phyloP scores from a whole-genome alignment of 2,888 invertebrate genomes.

The Atethmia centrago region DNA sequence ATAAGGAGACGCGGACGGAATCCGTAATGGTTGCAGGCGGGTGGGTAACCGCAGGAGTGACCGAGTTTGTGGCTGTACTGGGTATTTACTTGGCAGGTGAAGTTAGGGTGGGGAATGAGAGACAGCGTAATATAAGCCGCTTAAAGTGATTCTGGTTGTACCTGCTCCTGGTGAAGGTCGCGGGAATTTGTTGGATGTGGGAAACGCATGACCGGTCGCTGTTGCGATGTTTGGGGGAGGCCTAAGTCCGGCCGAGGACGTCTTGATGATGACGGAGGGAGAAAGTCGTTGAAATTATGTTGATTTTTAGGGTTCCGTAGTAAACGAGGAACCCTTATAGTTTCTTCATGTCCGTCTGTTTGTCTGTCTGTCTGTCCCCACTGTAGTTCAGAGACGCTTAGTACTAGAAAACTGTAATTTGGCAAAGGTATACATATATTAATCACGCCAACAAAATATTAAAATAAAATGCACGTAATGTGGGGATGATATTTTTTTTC shows the following conservation, averaged over 20 bases:
- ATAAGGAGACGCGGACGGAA: constrained; percentile 15
- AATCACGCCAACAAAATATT: no score
- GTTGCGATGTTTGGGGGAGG: not conserved
- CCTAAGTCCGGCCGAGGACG: not conserved
- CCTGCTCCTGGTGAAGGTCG: not conserved
- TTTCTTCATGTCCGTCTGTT: no score
- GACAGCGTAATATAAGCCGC: not conserved
- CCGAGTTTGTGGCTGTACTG: constrained; percentile 7
- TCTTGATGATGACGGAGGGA: not conserved
- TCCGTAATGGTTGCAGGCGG: constrained; percentile 26
- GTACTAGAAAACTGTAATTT: no score
- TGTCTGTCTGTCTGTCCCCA: no score
- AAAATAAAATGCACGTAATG: no score
- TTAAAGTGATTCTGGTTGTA: not conserved
- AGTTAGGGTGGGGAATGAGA: not conserved
- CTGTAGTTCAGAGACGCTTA: no score
- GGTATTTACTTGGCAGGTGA: constrained; percentile 17
- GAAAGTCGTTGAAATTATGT: not conserved
- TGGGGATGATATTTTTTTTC: no score
- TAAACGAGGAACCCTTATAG: no score
- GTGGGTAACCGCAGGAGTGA: constrained; percentile 29
- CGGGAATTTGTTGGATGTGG: not conserved
- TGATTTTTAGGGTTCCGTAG: not conserved
- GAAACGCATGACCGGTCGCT: not conserved
- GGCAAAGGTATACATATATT: no score